Evolutionary conservation across 2,797 vertebrate species (phyloP), one percentile per base, ranked within the genome.

Genomic region (Acrocephalus scirpaceus): DNA sequence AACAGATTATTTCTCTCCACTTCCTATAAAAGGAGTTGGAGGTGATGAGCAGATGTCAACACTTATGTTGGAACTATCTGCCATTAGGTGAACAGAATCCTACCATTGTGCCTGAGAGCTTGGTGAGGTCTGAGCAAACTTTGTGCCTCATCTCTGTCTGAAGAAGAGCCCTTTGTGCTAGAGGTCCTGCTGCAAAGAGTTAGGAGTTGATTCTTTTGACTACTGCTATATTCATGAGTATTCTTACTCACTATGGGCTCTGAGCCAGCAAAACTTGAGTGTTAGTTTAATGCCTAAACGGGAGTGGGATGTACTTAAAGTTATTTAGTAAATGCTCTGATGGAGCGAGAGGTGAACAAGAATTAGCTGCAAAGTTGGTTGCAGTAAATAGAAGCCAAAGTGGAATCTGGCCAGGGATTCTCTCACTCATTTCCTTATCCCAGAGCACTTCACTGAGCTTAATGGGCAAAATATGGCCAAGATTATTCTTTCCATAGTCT

Each of bases 401-500:
- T 86, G 93, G 95, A 97, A 88, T 47, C 51, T 73, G 56, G 67
- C 80, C 95, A 95, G 74, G 40, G 94, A 94, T 95, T 95, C 94
- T 92, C 77, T 97, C 88, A 93, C 29, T 95, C 56, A 60, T 90
- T 94, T 94, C 51, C 71, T 88, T 92, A 76, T 82, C 86, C 77
- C 86, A 79, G 40, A 93, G 69, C 54, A 90, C 83, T 95, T 95
- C 51, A 67, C 19, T 60, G 76, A 93, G 64, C 38, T 91, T 92
- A 92, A 88, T 74, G 64, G 77, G 69, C 57, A 79, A 91, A 95
- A 85, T 88, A 73, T 71, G 61, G 38, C 64, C 86, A 93, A 86
- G 32, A 29, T 34, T 86, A 54, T 81, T 94, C 51, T 93, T 96
- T 96, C 96, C 83, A 61, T 65, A 58, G 65, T 69, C 67, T 90